Percentiles rank a stretch among this genome's conserved stretches.
Conservation (phyloP, 64 coral and sea anemone genomes). For the Astreopora myriophthalma region DNA sequence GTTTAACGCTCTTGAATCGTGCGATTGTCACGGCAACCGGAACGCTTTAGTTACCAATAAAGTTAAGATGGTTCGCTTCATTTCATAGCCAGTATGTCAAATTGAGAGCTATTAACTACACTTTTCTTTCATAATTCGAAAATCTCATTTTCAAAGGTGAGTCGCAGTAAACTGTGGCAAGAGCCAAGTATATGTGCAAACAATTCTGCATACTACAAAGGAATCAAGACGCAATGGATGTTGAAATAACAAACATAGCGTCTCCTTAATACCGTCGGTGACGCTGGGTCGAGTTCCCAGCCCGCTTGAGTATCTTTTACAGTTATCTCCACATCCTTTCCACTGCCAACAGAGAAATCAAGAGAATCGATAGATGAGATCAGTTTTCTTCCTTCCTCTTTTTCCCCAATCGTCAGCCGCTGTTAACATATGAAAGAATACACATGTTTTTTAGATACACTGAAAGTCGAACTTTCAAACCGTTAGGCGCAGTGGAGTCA, state of each 20-base stretch:
- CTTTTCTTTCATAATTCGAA: no score
- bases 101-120: no score
- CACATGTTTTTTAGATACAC: not conserved
- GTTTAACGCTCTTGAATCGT: no score
- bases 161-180: no score
- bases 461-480: not conserved
- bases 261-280: not conserved
- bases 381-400: not conserved
- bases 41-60: no score
- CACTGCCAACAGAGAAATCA: not conserved
- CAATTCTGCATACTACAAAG: no score
- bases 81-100: no score
- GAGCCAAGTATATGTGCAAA: no score
- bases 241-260: not conserved
- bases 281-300: not conserved
- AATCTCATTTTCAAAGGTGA: no score
- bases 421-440: not conserved
- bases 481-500: not conserved
- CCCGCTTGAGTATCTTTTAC: not conserved
- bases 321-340: not conserved
- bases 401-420: not conserved
- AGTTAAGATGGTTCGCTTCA: no score
- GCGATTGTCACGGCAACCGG: no score
- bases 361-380: constrained; percentile 20
- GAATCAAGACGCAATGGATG: no score